Conservation (phyloP, 2,888 invertebrate species). For the Zeuzera pyrina region DNA sequence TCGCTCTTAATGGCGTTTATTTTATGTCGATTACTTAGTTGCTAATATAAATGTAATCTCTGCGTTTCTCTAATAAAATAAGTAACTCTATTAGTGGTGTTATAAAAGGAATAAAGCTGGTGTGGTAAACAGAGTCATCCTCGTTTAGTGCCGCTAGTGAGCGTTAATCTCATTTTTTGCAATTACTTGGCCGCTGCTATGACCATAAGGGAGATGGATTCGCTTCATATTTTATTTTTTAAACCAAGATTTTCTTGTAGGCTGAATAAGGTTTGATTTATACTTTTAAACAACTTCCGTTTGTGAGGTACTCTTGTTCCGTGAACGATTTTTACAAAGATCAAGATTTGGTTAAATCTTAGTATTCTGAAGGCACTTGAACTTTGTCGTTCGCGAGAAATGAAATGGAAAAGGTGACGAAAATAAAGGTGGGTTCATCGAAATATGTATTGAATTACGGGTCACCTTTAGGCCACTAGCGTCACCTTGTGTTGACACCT, state of each 20-base stretch:
- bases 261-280: too few relatives aligned
- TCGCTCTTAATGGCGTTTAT: constrained; percentile 29
- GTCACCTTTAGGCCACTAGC: constrained; percentile 62
- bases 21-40: constrained; percentile 49
- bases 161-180: constrained; percentile 67
- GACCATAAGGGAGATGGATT: too few relatives aligned
- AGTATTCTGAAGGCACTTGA: too few relatives aligned
- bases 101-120: constrained; percentile 49
- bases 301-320: too few relatives aligned
- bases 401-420: constrained; percentile 23
- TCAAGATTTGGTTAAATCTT: too few relatives aligned
- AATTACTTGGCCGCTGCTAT: constrained; percentile 56
- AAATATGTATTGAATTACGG: constrained; percentile 41
- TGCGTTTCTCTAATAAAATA: constrained; percentile 51
- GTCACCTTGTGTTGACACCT: constrained; percentile 66
- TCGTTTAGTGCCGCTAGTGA: constrained; percentile 52
- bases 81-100: constrained; percentile 56
- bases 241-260: too few relatives aligned
- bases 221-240: too few relatives aligned
- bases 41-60: constrained; percentile 49
- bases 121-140: constrained; percentile 51
- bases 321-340: too few relatives aligned
- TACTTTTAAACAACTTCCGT: too few relatives aligned
- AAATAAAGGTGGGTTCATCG: constrained; percentile 43
- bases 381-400: too few relatives aligned